Evolutionary conservation across 2,888 invertebrate species (phyloP).

Genomic region (Ashinkailepas kermadecensis): DNA sequence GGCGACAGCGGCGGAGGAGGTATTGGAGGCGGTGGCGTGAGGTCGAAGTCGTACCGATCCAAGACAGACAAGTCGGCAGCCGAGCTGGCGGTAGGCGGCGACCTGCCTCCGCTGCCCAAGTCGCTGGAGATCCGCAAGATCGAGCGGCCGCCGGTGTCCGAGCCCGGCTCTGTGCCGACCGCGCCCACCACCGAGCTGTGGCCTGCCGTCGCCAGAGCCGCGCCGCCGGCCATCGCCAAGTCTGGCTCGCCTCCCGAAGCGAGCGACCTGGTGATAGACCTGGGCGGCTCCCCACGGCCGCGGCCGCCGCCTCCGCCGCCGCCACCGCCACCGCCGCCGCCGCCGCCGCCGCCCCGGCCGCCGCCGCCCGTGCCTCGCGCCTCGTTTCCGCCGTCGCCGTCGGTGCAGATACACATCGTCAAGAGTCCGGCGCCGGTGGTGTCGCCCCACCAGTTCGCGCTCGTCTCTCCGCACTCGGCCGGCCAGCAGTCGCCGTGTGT

Average conservation of each 20-base stretch:
- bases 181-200: neutral
- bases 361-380: slow-evolving; percentile 38
- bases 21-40: neutral
- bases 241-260: slow-evolving; percentile 42
- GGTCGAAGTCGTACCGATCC: neutral
- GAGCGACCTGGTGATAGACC: slow-evolving; percentile 34
- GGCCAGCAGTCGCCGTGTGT: slow-evolving; percentile 59
- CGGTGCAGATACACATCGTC: slow-evolving; percentile 65
- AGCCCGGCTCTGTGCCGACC: neutral
- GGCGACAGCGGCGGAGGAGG: too few species aligned
- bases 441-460: slow-evolving; percentile 43
- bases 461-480: slow-evolving; percentile 59
- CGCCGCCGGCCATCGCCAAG: slow-evolving; percentile 34
- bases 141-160: neutral
- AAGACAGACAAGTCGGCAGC: neutral
- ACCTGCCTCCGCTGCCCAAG: slow-evolving; percentile 17
- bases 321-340: slow-evolving; percentile 39
- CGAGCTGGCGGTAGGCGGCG: neutral
- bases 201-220: neutral
- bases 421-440: slow-evolving; percentile 64
- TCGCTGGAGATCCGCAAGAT: slow-evolving; percentile 23
- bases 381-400: slow-evolving; percentile 50
- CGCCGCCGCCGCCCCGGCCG: slow-evolving; percentile 38
- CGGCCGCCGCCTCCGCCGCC: slow-evolving; percentile 43
- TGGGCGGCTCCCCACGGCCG: slow-evolving; percentile 17